phyloP scores from a whole-genome alignment of 1,140 invertebrate genomes.

The Pomacea maculata region DNA sequence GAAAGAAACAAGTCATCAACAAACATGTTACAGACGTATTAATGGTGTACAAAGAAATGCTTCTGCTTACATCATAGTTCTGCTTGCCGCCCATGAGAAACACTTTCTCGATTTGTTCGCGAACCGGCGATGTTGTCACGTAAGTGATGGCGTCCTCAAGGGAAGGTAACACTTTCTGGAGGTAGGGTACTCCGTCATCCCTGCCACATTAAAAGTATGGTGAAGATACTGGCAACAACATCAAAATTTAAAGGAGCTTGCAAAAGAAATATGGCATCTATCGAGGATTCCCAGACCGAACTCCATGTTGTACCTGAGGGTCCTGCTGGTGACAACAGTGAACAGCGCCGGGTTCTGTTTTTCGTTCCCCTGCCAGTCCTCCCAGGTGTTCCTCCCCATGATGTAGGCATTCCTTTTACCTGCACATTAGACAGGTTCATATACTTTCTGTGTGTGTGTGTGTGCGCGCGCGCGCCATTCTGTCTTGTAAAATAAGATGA shows the following conservation, averaged over 20 bases:
- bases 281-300: too few species aligned
- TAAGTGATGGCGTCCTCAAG: conserved; percentile 14
- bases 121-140: conserved; percentile 7
- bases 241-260: neutral
- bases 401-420: conserved; percentile 18
- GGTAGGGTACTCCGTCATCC: conserved; percentile 9
- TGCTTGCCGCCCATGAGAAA: conserved; percentile 11
- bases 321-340: conserved; percentile 15
- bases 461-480: neutral
- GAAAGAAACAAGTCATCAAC: too few species aligned
- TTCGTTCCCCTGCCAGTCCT: neutral
- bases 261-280: neutral
- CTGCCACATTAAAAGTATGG: neutral
- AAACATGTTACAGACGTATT: too few species aligned
- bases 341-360: conserved; percentile 9
- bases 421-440: neutral
- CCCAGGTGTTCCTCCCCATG: conserved; percentile 16
- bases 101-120: conserved; percentile 14
- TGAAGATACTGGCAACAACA: neutral
- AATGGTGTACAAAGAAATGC: too few species aligned
- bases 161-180: conserved; percentile 13
- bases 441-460: neutral
- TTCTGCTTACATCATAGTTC: conserved; percentile 6
- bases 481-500: neutral
- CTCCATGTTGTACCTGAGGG: neutral